Evolutionary conservation across 2,888 invertebrate species (phyloP).

Genomic region (Spodoptera littoralis): DNA sequence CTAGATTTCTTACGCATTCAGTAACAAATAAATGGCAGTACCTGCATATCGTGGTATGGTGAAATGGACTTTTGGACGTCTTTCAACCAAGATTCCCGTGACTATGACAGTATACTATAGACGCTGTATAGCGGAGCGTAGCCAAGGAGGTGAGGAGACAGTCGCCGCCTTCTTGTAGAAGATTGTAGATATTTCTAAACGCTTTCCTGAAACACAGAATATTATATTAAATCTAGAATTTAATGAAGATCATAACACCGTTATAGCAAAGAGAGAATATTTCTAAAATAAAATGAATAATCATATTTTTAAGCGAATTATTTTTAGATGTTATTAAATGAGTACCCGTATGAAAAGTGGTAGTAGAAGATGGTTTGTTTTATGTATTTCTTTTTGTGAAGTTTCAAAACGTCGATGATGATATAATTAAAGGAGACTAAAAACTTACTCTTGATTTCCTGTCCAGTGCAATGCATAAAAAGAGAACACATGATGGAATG

Average conservation of each 20-base stretch:
- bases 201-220: conserved; percentile 44
- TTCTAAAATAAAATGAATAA: too few relatives aligned
- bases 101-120: conserved; percentile 34
- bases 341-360: too few relatives aligned
- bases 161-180: conserved; percentile 47
- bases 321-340: too few relatives aligned
- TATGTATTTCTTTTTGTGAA: too few relatives aligned
- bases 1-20: too few relatives aligned
- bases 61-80: conserved; percentile 47
- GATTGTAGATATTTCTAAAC: conserved; percentile 46
- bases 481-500: conserved; percentile 55
- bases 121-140: conserved; percentile 44
- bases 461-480: conserved; percentile 56
- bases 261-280: too few relatives aligned
- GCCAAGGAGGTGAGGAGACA: conserved; percentile 46
- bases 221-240: too few relatives aligned
- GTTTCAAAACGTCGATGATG: too few relatives aligned
- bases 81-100: conserved; percentile 51
- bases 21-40: conserved; percentile 2
- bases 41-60: conserved; percentile 51
- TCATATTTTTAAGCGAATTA: too few relatives aligned
- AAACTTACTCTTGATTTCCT: conserved; percentile 51
- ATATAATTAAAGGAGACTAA: neutral
- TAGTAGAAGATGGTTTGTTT: too few relatives aligned
- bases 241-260: too few relatives aligned